Conservation (phyloP, 2,888 invertebrate genomes). For the Coleophora deauratella region DNA sequence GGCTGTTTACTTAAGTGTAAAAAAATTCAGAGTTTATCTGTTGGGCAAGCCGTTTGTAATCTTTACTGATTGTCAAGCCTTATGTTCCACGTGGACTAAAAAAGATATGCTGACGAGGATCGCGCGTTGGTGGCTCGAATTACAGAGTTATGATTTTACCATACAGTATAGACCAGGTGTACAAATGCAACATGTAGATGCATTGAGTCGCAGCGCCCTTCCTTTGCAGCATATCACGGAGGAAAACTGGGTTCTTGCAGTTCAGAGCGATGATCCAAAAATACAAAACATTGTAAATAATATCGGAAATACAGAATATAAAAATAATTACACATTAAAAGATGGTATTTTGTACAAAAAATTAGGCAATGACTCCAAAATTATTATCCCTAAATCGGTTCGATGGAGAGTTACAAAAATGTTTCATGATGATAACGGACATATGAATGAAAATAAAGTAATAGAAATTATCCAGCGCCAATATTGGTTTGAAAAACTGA, state of each 20-base stretch:
- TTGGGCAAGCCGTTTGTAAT: constrained; percentile 7
- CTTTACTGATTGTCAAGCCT: constrained; percentile 12
- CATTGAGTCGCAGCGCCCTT: constrained; percentile 1
- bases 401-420: too few species aligned
- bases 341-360: constrained; percentile 9
- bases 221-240: neutral
- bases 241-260: constrained; percentile 15
- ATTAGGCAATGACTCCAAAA: constrained; percentile 12
- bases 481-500: too few species aligned
- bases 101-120: constrained; percentile 7
- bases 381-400: constrained; percentile 19
- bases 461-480: too few species aligned
- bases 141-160: constrained; percentile 14
- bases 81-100: constrained; percentile 6
- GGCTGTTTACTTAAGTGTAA: constrained; percentile 12
- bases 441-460: constrained; percentile 17
- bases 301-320: constrained; percentile 5
- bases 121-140: constrained; percentile 9
- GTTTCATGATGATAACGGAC: too few species aligned
- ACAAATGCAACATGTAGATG: constrained; percentile 6
- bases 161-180: constrained; percentile 4
- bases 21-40: constrained; percentile 12
- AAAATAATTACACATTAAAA: constrained; percentile 9
- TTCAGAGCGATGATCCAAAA: constrained; percentile 13
- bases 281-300: constrained; percentile 6